Conservation (phyloP, 2,888 invertebrate genomes). For the Chorisops tibialis region DNA sequence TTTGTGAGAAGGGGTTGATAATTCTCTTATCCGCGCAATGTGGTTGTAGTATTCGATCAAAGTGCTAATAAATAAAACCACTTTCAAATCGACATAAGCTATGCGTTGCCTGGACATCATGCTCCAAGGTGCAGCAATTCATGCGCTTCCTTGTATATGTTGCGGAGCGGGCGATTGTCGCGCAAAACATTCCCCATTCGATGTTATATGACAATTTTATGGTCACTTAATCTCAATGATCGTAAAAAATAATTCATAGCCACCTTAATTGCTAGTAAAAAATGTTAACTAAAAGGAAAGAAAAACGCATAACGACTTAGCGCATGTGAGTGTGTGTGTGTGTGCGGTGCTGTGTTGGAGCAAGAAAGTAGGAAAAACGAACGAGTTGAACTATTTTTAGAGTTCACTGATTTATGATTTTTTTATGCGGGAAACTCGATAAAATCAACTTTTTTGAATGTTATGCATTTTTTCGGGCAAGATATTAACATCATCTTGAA, state of each 20-base stretch:
- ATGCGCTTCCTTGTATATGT: too few relatives aligned
- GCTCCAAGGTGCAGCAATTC: too few relatives aligned
- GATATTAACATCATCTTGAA: too few relatives aligned
- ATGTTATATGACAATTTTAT: constrained; percentile 41
- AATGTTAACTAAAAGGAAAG: background rate
- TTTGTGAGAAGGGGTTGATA: background rate
- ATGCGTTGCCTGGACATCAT: background rate
- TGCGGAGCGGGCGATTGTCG: background rate
- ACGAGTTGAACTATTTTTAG: constrained; percentile 7
- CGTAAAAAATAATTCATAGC: constrained; percentile 35
- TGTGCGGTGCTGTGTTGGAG: too few relatives aligned
- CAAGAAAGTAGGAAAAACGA: too few relatives aligned
- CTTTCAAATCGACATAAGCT: constrained; percentile 1
- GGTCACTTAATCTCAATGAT: constrained; percentile 40
- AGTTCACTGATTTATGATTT: constrained; percentile 8
- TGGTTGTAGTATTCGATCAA: constrained; percentile 9
- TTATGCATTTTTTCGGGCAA: too few relatives aligned
- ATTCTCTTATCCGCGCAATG: background rate
- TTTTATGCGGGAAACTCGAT: background rate
- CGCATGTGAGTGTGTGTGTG: too few relatives aligned
- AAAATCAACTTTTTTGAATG: background rate
- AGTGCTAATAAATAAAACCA: constrained; percentile 10
- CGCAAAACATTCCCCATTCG: constrained; percentile 24
- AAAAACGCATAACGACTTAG: background rate
- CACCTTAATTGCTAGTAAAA: constrained; percentile 31